Base-by-base conservation (phyloP, 2,888 invertebrate species). In the Lutraria lutraria region DNA sequence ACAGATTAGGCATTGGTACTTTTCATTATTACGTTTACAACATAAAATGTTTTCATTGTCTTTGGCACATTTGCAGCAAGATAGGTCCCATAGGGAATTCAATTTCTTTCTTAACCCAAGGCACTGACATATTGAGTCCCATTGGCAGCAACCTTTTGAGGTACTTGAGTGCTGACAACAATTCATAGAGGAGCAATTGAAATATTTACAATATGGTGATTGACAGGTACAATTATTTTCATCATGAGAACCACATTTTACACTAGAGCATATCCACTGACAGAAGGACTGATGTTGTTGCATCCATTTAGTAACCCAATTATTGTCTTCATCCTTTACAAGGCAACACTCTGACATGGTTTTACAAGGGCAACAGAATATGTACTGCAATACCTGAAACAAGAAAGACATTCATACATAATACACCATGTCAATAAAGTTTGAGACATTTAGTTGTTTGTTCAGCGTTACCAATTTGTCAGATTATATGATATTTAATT, bases 321-420 rank as follows among this genome's bases (percentile, higher is more conserved):
- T 54, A 29, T 54, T 4, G 19, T 53, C 68, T 31, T 31, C 15
- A 16, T 84, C 52, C 12, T 21, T 34, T 13, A 76, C 68, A 25
- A 84, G 8, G 31, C 84, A 84, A 54, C n/a, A 25, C 31, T 76
- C 76, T 25, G 80, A 60, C n/a, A 60, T 19, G 15, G 12, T 19
- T 72, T 79, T 80, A 52, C 53, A 85, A 21, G 85, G 85, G 43
- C 85, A 85, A 29, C 56, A 79, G 21, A 79, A 80, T 43, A 31
- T 56, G 43, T 80, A 85, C 63, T 85, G 85, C 16, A 80, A 56
- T 60, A 76, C 54, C 85, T 85, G 85, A 54, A 85, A 85, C 1
- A 54, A 54, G 31, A 79, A n/a, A 54, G 31, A 68, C 56, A 81
- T 31, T 31, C 12, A 79, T 25, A 72, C 43, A 43, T 43, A 43